Conservation (phyloP, 2,888 invertebrate genomes). For the Formica aserva region DNA sequence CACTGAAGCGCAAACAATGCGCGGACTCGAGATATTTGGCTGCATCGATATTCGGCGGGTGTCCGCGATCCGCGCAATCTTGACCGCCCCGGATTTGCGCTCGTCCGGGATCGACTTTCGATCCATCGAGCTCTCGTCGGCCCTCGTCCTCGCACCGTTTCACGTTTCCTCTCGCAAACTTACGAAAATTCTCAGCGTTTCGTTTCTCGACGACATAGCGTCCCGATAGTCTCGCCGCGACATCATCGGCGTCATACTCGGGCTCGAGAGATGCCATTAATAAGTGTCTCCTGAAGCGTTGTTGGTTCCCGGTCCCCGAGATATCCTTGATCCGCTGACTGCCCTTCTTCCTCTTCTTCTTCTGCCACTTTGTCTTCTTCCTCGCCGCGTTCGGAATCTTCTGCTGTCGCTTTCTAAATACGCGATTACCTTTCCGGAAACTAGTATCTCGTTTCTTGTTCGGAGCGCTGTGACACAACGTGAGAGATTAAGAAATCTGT, state of each 20-base stretch:
- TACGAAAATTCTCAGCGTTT: constrained; percentile 4
- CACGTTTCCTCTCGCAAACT: not conserved
- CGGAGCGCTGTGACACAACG: constrained; percentile 9
- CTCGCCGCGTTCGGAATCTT: constrained; percentile 18
- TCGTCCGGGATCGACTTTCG: constrained; percentile 68
- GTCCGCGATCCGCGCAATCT: constrained; percentile 85
- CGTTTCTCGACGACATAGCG: not conserved
- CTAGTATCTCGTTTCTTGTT: constrained; percentile 31
- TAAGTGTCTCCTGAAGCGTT: constrained; percentile 70
- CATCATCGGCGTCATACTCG: constrained; percentile 45
- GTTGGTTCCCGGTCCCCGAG: constrained; percentile 53
- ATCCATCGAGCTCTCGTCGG: constrained; percentile 21
- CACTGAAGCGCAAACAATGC: constrained; percentile 87
- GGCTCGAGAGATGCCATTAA: constrained; percentile 60
- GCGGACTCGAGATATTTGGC: constrained; percentile 86
- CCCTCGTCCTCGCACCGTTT: constrained; percentile 17
- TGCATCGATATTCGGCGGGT: constrained; percentile 83
- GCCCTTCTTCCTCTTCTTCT: constrained; percentile 57
- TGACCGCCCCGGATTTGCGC: constrained; percentile 86
- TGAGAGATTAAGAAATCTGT: constrained; percentile 30
- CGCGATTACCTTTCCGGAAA: constrained; percentile 30
- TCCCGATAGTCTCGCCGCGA: not conserved
- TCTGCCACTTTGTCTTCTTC: constrained; percentile 49
- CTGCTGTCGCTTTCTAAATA: not conserved
- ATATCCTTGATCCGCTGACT: constrained; percentile 30